These are phyloP conservation scores for Unio pictorum DNA, from an alignment of 2,888 invertebrate species.

Conservation along the genomic window DNA sequence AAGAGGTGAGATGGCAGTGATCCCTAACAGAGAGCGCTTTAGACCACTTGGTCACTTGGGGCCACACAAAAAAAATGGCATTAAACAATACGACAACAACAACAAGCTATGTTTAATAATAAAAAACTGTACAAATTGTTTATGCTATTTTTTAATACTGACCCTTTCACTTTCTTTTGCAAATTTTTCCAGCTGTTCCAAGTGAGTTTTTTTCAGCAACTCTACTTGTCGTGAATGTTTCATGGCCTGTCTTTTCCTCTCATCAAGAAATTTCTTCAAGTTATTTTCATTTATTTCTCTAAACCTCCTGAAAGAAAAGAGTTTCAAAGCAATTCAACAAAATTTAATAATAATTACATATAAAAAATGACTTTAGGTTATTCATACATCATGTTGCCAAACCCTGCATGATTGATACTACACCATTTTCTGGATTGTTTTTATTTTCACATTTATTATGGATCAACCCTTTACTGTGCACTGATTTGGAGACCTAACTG, in stretches of 20 bases:
- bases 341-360: not conserved
- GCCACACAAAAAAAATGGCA: no score
- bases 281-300: conserved; percentile 94
- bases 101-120: no score
- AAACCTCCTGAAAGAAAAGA: conserved; percentile 77
- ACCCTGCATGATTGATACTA: not conserved
- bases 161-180: conserved; percentile 66
- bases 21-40: no score
- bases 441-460: no score
- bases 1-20: no score
- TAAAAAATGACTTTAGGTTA: not conserved
- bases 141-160: conserved; percentile 6
- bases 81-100: no score
- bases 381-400: no score
- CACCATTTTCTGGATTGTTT: no score
- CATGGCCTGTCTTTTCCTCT: conserved; percentile 75
- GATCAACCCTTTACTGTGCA: no score
- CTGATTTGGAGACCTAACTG: no score
- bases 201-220: conserved; percentile 65
- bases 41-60: no score
- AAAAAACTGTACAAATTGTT: no score
- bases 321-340: not conserved
- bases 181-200: conserved; percentile 86
- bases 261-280: conserved; percentile 97
- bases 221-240: conserved; percentile 67